phyloP scores from a whole-genome alignment of 2,888 invertebrate genomes.

The Tetanocera ferruginea region DNA sequence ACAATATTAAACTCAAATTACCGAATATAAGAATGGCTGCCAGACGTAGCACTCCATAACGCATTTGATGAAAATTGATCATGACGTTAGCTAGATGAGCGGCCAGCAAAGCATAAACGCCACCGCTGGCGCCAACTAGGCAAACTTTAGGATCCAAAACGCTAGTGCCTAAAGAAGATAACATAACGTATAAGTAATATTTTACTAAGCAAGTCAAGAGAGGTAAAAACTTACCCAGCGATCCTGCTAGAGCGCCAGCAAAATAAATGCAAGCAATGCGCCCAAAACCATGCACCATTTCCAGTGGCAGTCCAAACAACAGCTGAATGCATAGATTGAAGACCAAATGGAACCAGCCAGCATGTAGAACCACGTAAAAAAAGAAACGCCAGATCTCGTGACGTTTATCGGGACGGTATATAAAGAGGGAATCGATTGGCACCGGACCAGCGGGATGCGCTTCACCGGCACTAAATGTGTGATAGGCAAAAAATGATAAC shows the following conservation, averaged over 20 bases:
- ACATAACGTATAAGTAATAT: constrained; percentile 39
- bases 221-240: constrained; percentile 68
- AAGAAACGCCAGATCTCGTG: constrained; percentile 94
- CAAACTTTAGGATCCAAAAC: constrained; percentile 95
- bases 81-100: constrained; percentile 97
- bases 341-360: constrained; percentile 95
- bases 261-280: constrained; percentile 92
- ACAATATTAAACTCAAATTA: too few relatives aligned
- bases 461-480: constrained; percentile 85
- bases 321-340: constrained; percentile 96
- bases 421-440: constrained; percentile 92
- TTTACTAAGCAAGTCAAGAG: neutral
- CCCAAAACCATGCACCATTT: constrained; percentile 96
- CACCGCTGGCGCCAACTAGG: constrained; percentile 96
- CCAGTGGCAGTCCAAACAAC: constrained; percentile 92
- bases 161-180: constrained; percentile 77
- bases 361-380: constrained; percentile 95
- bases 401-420: constrained; percentile 92
- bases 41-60: constrained; percentile 90
- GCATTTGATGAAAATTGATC: constrained; percentile 96
- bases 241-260: constrained; percentile 92
- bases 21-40: constrained; percentile 93
- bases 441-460: constrained; percentile 89
- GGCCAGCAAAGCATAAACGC: constrained; percentile 95
- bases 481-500: constrained; percentile 93